Evolutionary conservation across 2,888 invertebrate species (phyloP).

Genomic region (Sarcophaga carnaria): DNA sequence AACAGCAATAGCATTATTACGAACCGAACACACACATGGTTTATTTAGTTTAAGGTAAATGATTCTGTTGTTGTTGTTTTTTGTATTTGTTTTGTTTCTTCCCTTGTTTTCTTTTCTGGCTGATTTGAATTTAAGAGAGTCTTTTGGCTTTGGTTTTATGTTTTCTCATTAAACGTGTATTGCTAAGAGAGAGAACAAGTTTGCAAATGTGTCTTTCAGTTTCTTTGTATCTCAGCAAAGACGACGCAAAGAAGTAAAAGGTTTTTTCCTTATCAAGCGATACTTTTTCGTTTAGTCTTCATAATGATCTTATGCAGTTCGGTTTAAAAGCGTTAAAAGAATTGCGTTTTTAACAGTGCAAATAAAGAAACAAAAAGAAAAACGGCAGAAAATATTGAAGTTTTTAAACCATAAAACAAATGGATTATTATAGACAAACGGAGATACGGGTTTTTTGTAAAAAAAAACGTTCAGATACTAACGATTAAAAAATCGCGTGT

Average conservation of each 20-base stretch:
- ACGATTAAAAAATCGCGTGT: slow-evolving; percentile 60
- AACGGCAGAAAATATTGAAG: slow-evolving; percentile 40
- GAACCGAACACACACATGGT: too few species aligned
- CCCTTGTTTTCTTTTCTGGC: too few species aligned
- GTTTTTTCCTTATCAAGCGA: slow-evolving; percentile 58
- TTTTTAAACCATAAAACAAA: not conserved
- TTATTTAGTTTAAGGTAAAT: too few species aligned
- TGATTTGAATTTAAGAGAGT: slow-evolving; percentile 30
- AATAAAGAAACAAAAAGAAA: slow-evolving; percentile 2
- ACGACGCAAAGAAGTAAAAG: slow-evolving; percentile 57
- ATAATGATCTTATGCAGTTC: slow-evolving; percentile 69
- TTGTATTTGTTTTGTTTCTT: too few species aligned
- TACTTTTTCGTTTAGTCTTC: slow-evolving; percentile 65
- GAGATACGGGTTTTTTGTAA: slow-evolving; percentile 1
- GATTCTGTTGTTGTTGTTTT: too few species aligned
- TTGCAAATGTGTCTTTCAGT: not conserved
- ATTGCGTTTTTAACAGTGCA: slow-evolving; percentile 38
- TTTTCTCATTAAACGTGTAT: too few species aligned
- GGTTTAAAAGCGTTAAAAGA: slow-evolving; percentile 54
- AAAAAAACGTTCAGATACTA: not conserved
- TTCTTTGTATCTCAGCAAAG: not conserved
- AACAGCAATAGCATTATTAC: too few species aligned
- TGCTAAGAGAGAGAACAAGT: not conserved
- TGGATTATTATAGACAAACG: too few species aligned
- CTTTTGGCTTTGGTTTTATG: too few species aligned